Evolutionary conservation across 2,888 invertebrate species (phyloP).

Genomic region (Cylindroiulus punctatus): DNA sequence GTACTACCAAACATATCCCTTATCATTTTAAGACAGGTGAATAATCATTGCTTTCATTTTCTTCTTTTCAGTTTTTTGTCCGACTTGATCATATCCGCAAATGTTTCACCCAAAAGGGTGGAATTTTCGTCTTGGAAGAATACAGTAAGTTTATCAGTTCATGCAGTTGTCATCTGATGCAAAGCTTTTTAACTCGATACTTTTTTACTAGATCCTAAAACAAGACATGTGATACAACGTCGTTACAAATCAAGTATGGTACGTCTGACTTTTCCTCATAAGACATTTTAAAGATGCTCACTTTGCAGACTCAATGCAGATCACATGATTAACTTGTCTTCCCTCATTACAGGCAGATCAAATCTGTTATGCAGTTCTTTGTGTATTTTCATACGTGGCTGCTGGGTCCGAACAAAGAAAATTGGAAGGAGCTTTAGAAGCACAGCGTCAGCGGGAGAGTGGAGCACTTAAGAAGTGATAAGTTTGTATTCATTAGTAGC

Average conservation of each 20-base stretch:
- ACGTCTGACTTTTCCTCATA: slow-evolving; percentile 68
- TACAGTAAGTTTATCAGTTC: slow-evolving; percentile 83
- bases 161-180: not conserved
- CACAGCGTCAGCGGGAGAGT: slow-evolving; percentile 46
- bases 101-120: slow-evolving; percentile 99
- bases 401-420: slow-evolving; percentile 72
- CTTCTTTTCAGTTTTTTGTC: slow-evolving; percentile 94
- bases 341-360: slow-evolving; percentile 85
- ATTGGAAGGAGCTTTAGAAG: slow-evolving; percentile 59
- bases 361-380: slow-evolving; percentile 98
- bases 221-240: slow-evolving; percentile 93
- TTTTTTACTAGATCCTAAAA: slow-evolving; percentile 89
- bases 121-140: slow-evolving; percentile 99
- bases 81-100: slow-evolving; percentile 98
- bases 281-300: not conserved
- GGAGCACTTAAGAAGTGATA: slow-evolving; percentile 31
- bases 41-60: slow-evolving; percentile 22
- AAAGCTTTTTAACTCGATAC: not conserved
- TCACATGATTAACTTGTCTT: not conserved
- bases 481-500: not conserved
- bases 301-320: too few relatives aligned
- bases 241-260: slow-evolving; percentile 99
- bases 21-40: not conserved
- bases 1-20: not conserved
- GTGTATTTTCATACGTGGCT: slow-evolving; percentile 98